Base-by-base conservation (phyloP, 1,140 invertebrate genomes). In the Paramacrobiotus metropolitanus region DNA sequence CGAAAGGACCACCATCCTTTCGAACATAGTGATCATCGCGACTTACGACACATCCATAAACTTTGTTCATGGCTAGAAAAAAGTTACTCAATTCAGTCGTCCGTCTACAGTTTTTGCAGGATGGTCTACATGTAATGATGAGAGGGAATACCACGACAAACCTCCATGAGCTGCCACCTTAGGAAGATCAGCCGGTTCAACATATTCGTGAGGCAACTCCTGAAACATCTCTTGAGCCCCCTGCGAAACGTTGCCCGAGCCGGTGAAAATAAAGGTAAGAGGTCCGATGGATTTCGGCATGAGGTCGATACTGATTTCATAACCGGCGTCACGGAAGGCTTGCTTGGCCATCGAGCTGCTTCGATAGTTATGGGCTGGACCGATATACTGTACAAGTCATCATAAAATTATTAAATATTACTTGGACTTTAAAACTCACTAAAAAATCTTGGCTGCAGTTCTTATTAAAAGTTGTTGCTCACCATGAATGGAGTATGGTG, bases 401-500 rank as follows among this genome's bases (percentile, higher is more conserved):
- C 9, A 59, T 21, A 31, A 30, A 1, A 64, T 61, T 44, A 61
- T 24, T 60, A 31, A 60, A 20, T 30, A 31, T 44, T 29, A 62
- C 31, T n/a, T n/a, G n/a, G n/a, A n/a, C n/a, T n/a, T n/a, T n/a
- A 40, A 31, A 62, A 3, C 2, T 21, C 20, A 55, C 34, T 29
- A 55, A 62, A 59, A 24, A 61, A 62, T n/a, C n/a, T n/a, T n/a
- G n/a, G n/a, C n/a, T n/a, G n/a, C n/a, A n/a, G n/a, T n/a, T n/a
- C n/a, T n/a, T 31, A 15, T 29, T n/a, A 59, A 29, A 0, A 64
- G 31, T 44, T 29, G 4, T 30, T 31, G 68, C 67, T 73, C 77
- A 87, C 85, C 92, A 99, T 95, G 69, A 98, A 97, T 0, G 94
- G 94, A 0, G 95, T 98, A 69, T 99, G 93, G 74, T 98, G 93